A percentile compares a stretch with the other conserved stretches of the same genome.
phyloP scores from a whole-genome alignment of 2,888 invertebrate species.

The Micoletzkya japonica region DNA sequence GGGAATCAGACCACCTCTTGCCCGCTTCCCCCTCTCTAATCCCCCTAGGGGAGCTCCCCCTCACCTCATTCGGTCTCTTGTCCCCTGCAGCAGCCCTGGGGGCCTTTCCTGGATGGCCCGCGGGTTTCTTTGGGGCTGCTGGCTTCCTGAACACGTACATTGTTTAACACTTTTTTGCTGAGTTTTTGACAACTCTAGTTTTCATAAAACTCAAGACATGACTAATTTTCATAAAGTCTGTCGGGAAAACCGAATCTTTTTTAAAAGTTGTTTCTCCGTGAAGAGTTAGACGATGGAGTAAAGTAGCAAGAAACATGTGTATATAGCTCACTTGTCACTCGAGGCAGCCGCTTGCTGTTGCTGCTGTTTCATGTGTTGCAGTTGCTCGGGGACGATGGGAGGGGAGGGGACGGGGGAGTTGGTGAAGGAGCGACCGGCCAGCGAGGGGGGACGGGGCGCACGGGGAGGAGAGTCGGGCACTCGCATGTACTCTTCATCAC shows the following conservation, averaged over 20 bases:
- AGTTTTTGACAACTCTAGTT: no score
- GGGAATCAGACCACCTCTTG: not conserved
- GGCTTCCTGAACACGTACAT: not conserved
- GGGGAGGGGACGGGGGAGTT: constrained; percentile 22
- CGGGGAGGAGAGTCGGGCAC: constrained; percentile 26
- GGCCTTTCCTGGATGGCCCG: not conserved
- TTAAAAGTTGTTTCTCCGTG: no score
- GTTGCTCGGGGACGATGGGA: not conserved
- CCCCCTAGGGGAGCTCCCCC: not conserved
- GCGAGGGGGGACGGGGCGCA: constrained; percentile 4
- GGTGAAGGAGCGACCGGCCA: constrained; percentile 19
- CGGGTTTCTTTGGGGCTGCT: not conserved
- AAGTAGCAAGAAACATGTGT: no score
- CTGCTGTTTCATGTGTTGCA: not conserved
- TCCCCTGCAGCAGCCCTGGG: constrained; percentile 1
- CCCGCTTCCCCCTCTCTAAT: not conserved
- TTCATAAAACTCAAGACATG: no score
- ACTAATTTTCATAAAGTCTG: no score
- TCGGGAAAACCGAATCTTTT: no score
- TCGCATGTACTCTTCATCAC: constrained; percentile 15
- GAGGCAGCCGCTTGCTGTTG: no score
- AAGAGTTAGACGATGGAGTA: no score
- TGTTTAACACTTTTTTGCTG: not conserved
- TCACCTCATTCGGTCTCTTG: not conserved
- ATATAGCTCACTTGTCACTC: no score